Percentiles rank a stretch among this genome's conserved stretches.
These are phyloP conservation scores for Thera britannica DNA, from an alignment of 2,888 invertebrate genomes.

Conservation along the genomic window DNA sequence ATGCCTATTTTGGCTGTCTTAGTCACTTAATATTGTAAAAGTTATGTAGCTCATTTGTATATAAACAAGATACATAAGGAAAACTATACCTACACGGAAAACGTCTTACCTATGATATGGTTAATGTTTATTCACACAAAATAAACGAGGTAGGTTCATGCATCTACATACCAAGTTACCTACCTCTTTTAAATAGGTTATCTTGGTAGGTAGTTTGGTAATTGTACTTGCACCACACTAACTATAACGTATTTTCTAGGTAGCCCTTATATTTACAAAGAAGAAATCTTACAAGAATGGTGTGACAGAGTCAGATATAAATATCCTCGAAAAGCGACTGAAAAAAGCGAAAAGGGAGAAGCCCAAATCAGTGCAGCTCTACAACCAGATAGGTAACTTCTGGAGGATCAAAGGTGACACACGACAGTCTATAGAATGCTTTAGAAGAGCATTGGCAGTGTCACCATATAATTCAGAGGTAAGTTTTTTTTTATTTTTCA, in stretches of 20 bases:
- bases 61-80: too few species aligned
- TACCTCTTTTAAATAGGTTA: too few species aligned
- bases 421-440: conserved; percentile 94
- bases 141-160: too few species aligned
- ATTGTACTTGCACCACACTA: background rate
- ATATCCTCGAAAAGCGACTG: conserved; percentile 88
- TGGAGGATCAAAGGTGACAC: conserved; percentile 96
- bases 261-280: conserved; percentile 90
- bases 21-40: too few species aligned
- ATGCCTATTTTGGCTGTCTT: too few species aligned
- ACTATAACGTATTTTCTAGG: conserved; percentile 64
- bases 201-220: too few species aligned
- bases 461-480: conserved; percentile 94
- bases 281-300: conserved; percentile 84
- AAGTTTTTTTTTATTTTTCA: conserved; percentile 36
- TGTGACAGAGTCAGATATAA: conserved; percentile 89
- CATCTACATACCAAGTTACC: too few species aligned
- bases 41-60: too few species aligned
- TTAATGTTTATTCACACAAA: too few species aligned
- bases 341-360: conserved; percentile 93
- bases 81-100: too few species aligned
- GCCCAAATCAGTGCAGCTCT: conserved; percentile 92
- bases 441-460: conserved; percentile 92
- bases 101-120: too few species aligned
- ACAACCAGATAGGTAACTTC: conserved; percentile 96